A percentile compares a stretch with the other conserved stretches of the same genome.
phyloP scores from a whole-genome alignment of 1,140 invertebrate genomes.

The Vollenhovia emeryi region DNA sequence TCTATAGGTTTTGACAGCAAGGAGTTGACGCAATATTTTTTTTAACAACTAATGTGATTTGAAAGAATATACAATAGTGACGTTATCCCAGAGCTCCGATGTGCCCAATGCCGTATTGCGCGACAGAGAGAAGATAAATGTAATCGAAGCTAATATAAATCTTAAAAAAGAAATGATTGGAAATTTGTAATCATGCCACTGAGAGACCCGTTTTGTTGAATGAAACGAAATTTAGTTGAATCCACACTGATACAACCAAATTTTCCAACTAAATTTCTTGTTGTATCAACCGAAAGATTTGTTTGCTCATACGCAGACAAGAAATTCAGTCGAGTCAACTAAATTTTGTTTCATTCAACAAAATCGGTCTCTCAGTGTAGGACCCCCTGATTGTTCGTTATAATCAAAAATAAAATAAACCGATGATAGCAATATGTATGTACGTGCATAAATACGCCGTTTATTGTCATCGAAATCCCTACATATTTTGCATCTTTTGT shows the following conservation, averaged over 20 bases:
- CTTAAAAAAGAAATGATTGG: neutral
- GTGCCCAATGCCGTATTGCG: neutral
- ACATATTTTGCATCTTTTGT: neutral
- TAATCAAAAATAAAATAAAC: neutral
- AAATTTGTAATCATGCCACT: no score
- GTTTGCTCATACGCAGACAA: no score
- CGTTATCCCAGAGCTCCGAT: neutral
- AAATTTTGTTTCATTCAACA: no score
- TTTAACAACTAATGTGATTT: neutral
- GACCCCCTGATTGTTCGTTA: neutral
- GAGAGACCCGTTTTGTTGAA: no score
- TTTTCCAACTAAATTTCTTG: no score
- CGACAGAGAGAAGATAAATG: neutral
- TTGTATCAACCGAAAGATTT: no score
- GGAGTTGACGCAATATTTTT: constrained; percentile 2
- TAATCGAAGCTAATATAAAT: neutral
- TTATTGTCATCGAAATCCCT: neutral
- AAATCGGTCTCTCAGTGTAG: no score
- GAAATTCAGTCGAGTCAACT: no score
- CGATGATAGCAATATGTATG: neutral
- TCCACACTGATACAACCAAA: no score
- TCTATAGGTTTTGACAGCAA: neutral
- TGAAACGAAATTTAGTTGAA: no score
- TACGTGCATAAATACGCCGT: neutral
- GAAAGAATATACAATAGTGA: neutral